A percentile compares a stretch with the other conserved stretches of the same genome.
phyloP scores from a whole-genome alignment of 2,113 vertebrate genomes.

The Oceanites oceanicus region DNA sequence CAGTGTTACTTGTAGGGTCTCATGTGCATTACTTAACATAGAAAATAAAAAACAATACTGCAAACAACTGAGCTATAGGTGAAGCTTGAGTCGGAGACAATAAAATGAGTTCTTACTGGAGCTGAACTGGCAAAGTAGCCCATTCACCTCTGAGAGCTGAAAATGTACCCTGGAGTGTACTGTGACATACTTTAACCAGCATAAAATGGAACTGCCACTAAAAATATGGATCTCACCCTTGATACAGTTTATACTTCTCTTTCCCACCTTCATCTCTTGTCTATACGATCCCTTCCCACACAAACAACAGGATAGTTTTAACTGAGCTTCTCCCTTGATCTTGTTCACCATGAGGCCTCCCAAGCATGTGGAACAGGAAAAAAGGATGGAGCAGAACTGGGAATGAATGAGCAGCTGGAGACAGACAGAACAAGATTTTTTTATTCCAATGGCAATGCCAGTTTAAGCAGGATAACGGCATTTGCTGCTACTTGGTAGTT shows the following conservation, averaged over 20 bases:
- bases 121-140: not conserved
- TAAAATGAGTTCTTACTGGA: not conserved
- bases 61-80: not conserved
- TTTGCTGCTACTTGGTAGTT: not conserved
- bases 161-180: not conserved
- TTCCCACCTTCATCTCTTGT: not conserved
- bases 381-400: not conserved
- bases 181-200: not conserved
- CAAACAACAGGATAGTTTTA: not conserved
- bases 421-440: not conserved
- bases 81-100: not conserved
- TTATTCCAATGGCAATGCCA: not conserved
- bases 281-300: not conserved
- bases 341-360: not conserved
- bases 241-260: not conserved
- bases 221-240: not conserved
- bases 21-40: not conserved
- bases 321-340: not conserved
- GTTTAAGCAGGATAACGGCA: not conserved
- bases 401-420: not conserved
- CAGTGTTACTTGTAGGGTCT: not conserved
- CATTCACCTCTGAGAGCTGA: not conserved
- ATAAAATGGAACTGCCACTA: not conserved
- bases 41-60: not conserved
- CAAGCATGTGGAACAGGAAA: not conserved